Percentiles rank a stretch among this genome's conserved stretches.
phyloP scores from a whole-genome alignment of 2,113 vertebrate genomes.

The Cranoglanis bouderius region DNA sequence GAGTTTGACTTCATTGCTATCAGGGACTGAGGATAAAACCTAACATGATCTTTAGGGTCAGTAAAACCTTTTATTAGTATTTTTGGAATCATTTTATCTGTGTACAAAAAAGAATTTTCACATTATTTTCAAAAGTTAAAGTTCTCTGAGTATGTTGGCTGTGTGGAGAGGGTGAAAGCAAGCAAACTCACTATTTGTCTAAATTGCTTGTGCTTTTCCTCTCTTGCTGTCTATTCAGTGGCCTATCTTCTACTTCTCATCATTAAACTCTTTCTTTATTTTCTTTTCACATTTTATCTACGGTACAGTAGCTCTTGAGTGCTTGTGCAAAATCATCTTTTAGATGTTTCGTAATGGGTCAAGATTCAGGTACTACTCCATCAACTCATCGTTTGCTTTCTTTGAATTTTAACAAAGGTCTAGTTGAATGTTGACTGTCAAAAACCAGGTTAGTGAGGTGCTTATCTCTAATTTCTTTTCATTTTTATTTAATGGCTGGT shows the following conservation, averaged over 20 bases:
- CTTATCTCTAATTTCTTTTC: slow-evolving; percentile 47
- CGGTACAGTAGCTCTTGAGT: not conserved
- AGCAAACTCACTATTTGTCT: not conserved
- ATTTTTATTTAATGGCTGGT: not conserved
- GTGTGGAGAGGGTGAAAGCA: not conserved
- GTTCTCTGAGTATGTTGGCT: slow-evolving; percentile 3
- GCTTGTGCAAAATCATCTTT: slow-evolving; percentile 26
- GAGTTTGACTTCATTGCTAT: slow-evolving; percentile 63
- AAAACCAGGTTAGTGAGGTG: slow-evolving; percentile 6
- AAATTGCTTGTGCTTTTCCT: not conserved
- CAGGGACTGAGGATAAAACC: slow-evolving; percentile 42
- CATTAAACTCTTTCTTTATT: not conserved
- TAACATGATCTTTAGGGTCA: slow-evolving; percentile 59
- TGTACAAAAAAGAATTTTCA: not conserved
- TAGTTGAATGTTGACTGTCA: slow-evolving; percentile 32
- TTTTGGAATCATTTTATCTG: not conserved
- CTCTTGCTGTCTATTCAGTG: not conserved
- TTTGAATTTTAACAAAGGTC: slow-evolving; percentile 61
- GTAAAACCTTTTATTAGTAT: slow-evolving; percentile 39
- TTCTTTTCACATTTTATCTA: not conserved
- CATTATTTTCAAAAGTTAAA: not conserved
- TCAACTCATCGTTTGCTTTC: slow-evolving; percentile 55
- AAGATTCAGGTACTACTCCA: slow-evolving; percentile 49
- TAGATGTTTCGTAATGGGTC: slow-evolving; percentile 52
- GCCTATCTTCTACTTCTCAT: not conserved